phyloP scores from a whole-genome alignment of 2,113 vertebrate species.

The Pygoscelis antarcticus region DNA sequence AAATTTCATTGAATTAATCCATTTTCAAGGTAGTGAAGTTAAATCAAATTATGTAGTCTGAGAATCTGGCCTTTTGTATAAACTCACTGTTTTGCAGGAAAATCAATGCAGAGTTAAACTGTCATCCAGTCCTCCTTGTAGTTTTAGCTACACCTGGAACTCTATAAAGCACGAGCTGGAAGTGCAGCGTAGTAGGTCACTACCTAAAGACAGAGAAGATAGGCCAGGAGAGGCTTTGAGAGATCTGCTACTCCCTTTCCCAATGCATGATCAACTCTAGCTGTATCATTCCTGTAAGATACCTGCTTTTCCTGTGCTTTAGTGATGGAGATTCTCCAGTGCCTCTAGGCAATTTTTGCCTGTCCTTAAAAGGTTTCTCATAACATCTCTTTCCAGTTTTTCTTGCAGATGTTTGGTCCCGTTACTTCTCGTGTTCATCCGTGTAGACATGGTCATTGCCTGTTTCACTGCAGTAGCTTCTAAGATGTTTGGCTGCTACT shows the following conservation, averaged over 20 bases:
- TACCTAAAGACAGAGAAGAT: neutral
- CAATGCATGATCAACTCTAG: neutral
- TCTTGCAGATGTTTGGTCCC: neutral
- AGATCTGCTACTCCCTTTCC: neutral
- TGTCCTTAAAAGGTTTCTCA: neutral
- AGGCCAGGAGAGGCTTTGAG: neutral
- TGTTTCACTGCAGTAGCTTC: neutral
- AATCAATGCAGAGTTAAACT: neutral
- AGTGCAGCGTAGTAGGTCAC: neutral
- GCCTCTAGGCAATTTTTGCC: neutral
- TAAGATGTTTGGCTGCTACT: neutral
- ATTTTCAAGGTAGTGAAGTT: conserved; percentile 43
- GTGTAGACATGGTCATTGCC: neutral
- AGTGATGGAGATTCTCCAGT: neutral
- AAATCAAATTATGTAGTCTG: conserved; percentile 58
- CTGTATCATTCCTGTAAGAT: neutral
- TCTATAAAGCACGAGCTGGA: neutral
- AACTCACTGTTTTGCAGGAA: neutral
- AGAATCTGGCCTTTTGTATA: conserved; percentile 40
- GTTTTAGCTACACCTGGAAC: neutral
- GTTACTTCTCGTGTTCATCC: neutral
- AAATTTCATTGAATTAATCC: conserved; percentile 52
- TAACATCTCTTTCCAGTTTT: neutral
- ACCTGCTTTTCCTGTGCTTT: neutral
- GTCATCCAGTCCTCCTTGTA: neutral